Percentiles rank a stretch among this genome's conserved stretches.
phyloP scores from a whole-genome alignment of 2,888 invertebrate genomes.

The Parnassius smintheus region DNA sequence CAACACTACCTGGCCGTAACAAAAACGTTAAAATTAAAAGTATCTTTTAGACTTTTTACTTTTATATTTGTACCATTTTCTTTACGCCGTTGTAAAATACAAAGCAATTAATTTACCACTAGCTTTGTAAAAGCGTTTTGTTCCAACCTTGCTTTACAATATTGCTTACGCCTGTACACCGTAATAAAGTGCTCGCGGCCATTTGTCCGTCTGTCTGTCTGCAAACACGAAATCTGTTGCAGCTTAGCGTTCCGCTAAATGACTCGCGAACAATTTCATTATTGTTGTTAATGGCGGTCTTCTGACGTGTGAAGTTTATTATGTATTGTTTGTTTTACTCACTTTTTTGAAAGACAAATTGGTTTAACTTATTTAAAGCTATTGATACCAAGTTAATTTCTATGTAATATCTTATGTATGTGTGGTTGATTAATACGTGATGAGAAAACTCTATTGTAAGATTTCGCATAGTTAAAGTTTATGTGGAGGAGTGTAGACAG shows the following conservation, averaged over 20 bases:
- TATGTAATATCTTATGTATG: no score
- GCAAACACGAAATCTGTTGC: constrained; percentile 30
- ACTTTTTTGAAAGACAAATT: no score
- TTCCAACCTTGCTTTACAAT: constrained; percentile 11
- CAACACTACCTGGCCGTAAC: constrained; percentile 3
- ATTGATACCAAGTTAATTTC: no score
- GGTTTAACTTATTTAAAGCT: no score
- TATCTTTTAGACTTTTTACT: neutral
- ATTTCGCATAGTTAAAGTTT: no score
- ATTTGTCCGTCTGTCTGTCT: constrained; percentile 50
- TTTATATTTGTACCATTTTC: neutral
- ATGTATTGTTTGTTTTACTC: neutral
- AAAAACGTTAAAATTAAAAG: neutral
- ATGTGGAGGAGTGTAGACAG: no score
- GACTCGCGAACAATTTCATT: constrained; percentile 39
- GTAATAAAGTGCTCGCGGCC: constrained; percentile 57
- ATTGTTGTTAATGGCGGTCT: constrained; percentile 29
- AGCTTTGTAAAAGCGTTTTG: neutral
- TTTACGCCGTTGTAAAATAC: neutral
- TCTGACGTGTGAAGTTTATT: neutral
- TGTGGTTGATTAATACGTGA: no score
- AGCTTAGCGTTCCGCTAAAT: constrained; percentile 25
- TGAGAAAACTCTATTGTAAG: no score
- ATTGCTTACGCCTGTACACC: constrained; percentile 40
- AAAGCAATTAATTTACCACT: constrained; percentile 12